Base-by-base conservation (phyloP, 2,888 invertebrate species). In the Gasteruption jaculator region DNA sequence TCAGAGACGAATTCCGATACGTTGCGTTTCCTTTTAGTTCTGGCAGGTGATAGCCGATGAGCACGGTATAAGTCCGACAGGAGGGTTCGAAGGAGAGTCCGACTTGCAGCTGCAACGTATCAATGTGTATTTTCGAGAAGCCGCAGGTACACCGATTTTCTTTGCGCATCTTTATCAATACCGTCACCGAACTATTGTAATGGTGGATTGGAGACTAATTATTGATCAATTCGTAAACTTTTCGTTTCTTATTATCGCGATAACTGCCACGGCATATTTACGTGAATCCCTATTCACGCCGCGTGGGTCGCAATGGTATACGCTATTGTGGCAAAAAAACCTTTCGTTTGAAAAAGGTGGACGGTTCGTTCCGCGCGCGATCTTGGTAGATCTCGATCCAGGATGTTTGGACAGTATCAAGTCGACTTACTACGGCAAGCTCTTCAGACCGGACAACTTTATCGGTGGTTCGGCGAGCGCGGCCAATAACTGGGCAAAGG, bases 11-110 rank as follows among this genome's bases (percentile, higher is more conserved):
- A 26, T 5, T 7, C 3, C 20, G 31, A 10, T 16, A 8, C 31
- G 31, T 14, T 4, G 5, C 12, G 53, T 74, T 38, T 25, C 10
- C 25, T 40, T 26, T 6, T 14, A 53, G 53, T 53, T 84, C 68
- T 85, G 85, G 85, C 85, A 87, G 66, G 81, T 86, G 26, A 86
- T 87, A 65, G 83, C 85, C 30, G 85, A 85, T 63, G 86, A 80
- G 57, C 79, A 80, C 47, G 78, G 78, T 15, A 74, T 80, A 50
- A 74, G 74, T 58, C 72, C 74, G 5, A 73, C 73, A 16, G 78
- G 78, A 19, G 65, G 64, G 7, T 79, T 74, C 55, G 58, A 70
- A 32, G 78, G 78, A 12, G 78, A 79, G 50, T 76, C 75, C 2
- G 76, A 77, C 49, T 71, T 80, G 7, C 80, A 80, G 57, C 56